These are phyloP conservation scores for Dynastes grantii DNA, from an alignment of 2,888 invertebrate genomes.

Conservation along the genomic window DNA sequence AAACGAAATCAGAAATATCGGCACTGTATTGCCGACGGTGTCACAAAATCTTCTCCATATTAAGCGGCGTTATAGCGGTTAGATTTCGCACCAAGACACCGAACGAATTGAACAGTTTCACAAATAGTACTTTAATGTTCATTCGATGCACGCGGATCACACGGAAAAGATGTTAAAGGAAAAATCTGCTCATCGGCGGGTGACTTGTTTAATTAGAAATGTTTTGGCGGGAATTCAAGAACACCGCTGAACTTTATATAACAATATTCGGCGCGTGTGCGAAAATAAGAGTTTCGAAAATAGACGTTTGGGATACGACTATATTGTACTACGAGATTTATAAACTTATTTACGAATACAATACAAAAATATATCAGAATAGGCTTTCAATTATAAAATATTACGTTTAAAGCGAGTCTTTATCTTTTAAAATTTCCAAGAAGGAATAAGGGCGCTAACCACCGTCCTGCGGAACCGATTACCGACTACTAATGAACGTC, in stretches of 20 bases:
- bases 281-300: constrained; percentile 39
- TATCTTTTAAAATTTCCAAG: background rate
- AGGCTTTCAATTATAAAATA: background rate
- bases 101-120: constrained; percentile 56
- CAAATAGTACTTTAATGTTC: constrained; percentile 58
- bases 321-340: background rate
- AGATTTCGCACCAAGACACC: constrained; percentile 45
- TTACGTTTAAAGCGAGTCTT: no score
- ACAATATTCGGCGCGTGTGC: constrained; percentile 44
- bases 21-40: background rate
- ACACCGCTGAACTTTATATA: constrained; percentile 45
- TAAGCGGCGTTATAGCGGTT: background rate
- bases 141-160: constrained; percentile 45
- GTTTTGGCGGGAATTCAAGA: constrained; percentile 47
- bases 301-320: background rate
- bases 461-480: constrained; percentile 15
- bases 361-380: background rate
- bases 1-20: background rate
- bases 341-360: background rate
- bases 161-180: constrained; percentile 1
- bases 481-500: constrained; percentile 8
- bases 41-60: constrained; percentile 30
- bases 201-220: constrained; percentile 33
- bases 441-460: constrained; percentile 11
- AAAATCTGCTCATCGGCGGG: background rate